Evolutionary conservation across 2,797 vertebrate genomes (phyloP).

Genomic region (Thripadectes ignobilis): DNA sequence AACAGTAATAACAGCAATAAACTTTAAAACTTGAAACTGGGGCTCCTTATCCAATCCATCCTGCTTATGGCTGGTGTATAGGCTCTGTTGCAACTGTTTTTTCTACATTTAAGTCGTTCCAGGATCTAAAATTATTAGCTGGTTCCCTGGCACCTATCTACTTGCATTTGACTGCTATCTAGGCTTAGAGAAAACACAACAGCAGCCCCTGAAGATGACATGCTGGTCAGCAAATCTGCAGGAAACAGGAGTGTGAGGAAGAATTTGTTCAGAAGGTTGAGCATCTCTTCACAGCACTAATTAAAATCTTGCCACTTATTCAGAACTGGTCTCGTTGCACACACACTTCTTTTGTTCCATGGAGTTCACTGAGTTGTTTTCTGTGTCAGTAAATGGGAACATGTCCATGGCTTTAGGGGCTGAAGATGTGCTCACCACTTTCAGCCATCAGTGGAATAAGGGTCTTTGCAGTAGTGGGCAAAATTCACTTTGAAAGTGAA

Average conservation of each 20-base stretch:
- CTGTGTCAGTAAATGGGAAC: neutral
- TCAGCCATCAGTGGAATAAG: neutral
- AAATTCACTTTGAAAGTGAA: neutral
- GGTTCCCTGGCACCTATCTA: no score
- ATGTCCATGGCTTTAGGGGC: neutral
- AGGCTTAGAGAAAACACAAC: neutral
- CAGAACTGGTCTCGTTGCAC: neutral
- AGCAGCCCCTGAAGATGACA: neutral
- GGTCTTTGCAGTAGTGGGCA: neutral
- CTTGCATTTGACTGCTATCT: neutral
- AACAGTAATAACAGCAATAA: no score
- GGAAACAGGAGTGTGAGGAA: neutral
- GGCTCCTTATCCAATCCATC: no score
- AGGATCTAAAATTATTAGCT: no score
- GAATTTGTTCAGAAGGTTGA: neutral
- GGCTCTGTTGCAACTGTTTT: no score
- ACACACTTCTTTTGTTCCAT: accelerated
- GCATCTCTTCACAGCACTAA: neutral
- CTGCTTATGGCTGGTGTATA: no score
- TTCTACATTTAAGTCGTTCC: no score
- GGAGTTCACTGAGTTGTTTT: neutral
- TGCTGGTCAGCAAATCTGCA: neutral
- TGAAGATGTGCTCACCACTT: neutral
- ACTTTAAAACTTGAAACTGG: no score
- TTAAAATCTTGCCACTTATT: neutral